Evolutionary conservation across 2,888 invertebrate species (phyloP).

Genomic region (Seira sanloemensis): DNA sequence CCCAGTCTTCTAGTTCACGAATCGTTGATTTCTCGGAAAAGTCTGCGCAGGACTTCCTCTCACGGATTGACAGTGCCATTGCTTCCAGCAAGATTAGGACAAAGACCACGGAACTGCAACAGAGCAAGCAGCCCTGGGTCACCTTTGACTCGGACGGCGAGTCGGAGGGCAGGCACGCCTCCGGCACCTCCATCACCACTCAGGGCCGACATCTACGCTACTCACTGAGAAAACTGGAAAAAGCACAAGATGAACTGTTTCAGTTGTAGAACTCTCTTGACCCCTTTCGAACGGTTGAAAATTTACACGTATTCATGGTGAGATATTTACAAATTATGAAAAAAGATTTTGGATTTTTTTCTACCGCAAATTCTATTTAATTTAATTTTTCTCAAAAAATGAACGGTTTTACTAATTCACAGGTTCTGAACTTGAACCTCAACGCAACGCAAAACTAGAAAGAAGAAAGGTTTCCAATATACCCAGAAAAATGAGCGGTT

Average conservation of each 20-base stretch:
- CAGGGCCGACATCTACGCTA: constrained; percentile 88
- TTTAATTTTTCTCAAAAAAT: neutral
- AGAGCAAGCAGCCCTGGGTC: constrained; percentile 74
- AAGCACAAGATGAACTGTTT: constrained; percentile 92
- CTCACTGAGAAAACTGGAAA: constrained; percentile 87
- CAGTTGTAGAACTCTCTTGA: constrained; percentile 84
- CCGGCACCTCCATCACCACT: constrained; percentile 79
- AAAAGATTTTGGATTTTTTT: no score
- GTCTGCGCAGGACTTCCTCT: constrained; percentile 76
- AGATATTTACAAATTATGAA: no score
- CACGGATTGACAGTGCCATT: constrained; percentile 76
- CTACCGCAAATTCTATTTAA: neutral
- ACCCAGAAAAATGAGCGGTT: neutral
- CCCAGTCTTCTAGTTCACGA: constrained; percentile 58
- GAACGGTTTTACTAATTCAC: neutral
- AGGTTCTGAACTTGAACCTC: constrained; percentile 2
- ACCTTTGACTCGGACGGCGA: constrained; percentile 71
- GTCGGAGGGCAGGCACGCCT: constrained; percentile 67
- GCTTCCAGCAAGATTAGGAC: constrained; percentile 76
- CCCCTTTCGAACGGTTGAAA: no score
- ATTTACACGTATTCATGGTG: no score
- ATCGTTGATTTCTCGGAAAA: constrained; percentile 73
- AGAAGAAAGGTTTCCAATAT: neutral
- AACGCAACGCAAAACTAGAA: neutral
- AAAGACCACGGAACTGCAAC: constrained; percentile 64